Conservation (phyloP, 30 jellyfish, hydroid and myxozoan genomes). For the Turritopsis rubra region DNA sequence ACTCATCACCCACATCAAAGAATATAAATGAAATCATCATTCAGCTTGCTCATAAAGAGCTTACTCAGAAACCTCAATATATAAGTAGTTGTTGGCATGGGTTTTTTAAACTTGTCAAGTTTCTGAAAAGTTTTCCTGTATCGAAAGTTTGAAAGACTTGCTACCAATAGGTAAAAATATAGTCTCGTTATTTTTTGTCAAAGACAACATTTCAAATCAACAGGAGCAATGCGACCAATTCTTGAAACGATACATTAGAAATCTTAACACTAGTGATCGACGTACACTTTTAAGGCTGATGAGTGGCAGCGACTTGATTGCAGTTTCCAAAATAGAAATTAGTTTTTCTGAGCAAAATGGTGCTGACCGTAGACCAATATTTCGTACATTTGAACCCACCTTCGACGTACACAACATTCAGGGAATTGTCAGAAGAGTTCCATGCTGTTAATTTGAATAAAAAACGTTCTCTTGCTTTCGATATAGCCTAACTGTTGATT, state of each 20-base stretch:
- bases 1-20: slow-evolving; percentile 20
- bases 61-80: slow-evolving; percentile 27
- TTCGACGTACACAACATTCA: slow-evolving; percentile 32
- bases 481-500: too few relatives aligned
- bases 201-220: background rate
- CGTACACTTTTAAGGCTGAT: slow-evolving; percentile 8
- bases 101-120: slow-evolving; percentile 17
- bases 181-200: slow-evolving; percentile 7
- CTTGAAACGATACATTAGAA: slow-evolving; percentile 18
- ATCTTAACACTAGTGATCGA: background rate
- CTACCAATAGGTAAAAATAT: slow-evolving; percentile 23
- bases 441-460: too few relatives aligned
- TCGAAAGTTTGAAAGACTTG: background rate
- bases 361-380: slow-evolving; percentile 23
- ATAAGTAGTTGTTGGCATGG: slow-evolving; percentile 27
- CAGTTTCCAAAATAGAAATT: slow-evolving; percentile 5
- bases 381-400: slow-evolving; percentile 34
- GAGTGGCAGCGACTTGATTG: slow-evolving; percentile 29
- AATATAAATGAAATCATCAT: slow-evolving; percentile 19
- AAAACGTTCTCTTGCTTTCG: too few relatives aligned
- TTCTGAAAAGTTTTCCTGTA: background rate
- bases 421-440: too few relatives aligned
- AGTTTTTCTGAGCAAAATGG: slow-evolving; percentile 7
- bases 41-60: slow-evolving; percentile 38
- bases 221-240: slow-evolving; percentile 6